A percentile compares a stretch with the other conserved stretches of the same genome.
These are phyloP conservation scores for Brenthis hecate DNA, from an alignment of 2,888 invertebrate species.

Conservation along the genomic window DNA sequence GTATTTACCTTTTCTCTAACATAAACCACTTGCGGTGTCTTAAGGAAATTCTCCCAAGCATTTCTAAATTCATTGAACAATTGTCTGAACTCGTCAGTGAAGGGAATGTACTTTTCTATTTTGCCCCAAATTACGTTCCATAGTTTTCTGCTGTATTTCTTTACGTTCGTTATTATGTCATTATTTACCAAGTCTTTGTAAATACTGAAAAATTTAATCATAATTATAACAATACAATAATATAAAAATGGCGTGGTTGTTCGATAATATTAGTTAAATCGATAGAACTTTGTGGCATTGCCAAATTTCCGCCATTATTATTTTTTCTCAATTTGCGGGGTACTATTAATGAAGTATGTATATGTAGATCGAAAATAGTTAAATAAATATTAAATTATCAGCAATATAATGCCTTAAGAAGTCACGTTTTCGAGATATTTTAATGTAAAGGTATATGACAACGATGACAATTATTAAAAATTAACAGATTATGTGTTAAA, in stretches of 20 bases:
- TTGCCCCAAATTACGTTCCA: conserved; percentile 80
- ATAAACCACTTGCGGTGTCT: conserved; percentile 71
- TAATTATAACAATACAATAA: not conserved
- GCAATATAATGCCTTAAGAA: not conserved
- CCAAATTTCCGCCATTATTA: too few species aligned
- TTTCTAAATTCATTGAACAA: conserved; percentile 68
- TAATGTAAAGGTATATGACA: too few species aligned
- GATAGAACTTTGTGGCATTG: too few species aligned
- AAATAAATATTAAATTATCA: too few species aligned
- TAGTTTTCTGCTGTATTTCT: conserved; percentile 87
- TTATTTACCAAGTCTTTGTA: conserved; percentile 90
- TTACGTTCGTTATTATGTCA: conserved; percentile 89
- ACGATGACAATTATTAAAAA: too few species aligned
- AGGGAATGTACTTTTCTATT: conserved; percentile 72
- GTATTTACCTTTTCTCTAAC: conserved; percentile 66
- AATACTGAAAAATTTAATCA: conserved; percentile 68
- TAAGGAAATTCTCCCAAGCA: conserved; percentile 71
- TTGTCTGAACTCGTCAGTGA: conserved; percentile 70
- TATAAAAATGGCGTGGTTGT: too few species aligned
- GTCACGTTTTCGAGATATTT: too few species aligned
- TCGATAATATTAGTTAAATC: too few species aligned
- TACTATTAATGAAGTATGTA: too few species aligned
- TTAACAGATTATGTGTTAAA: too few species aligned
- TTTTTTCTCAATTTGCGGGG: too few species aligned
- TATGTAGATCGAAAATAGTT: too few species aligned